phyloP scores from a whole-genome alignment of 1,140 invertebrate species.

The Bathynomus jamesi region DNA sequence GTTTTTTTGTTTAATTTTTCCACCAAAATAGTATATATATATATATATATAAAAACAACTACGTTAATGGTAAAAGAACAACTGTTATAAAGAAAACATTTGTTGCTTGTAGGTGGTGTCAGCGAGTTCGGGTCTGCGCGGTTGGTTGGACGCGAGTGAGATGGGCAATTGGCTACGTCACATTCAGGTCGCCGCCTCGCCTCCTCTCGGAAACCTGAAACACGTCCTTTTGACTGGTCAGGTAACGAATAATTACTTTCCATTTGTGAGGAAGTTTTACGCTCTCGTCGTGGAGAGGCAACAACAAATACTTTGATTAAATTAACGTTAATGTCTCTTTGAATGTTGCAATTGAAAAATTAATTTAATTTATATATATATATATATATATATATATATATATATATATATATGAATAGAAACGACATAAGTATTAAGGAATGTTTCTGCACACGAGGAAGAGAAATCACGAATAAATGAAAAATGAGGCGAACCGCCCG shows the following conservation, averaged over 20 bases:
- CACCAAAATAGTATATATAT: background rate
- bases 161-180: conserved; percentile 71
- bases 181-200: conserved; percentile 52
- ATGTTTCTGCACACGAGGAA: too few relatives aligned
- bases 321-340: too few relatives aligned
- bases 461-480: too few relatives aligned
- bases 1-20: too few relatives aligned
- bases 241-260: conserved; percentile 4
- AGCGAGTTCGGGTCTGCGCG: conserved; percentile 57
- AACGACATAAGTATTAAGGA: too few relatives aligned
- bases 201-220: conserved; percentile 39
- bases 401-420: conserved; percentile 1
- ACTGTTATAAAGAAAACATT: background rate
- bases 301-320: too few relatives aligned
- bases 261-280: background rate
- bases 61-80: background rate
- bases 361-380: background rate
- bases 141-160: conserved; percentile 70
- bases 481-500: too few relatives aligned
- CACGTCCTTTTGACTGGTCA: conserved; percentile 30
- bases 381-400: conserved; percentile 1
- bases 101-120: conserved; percentile 56
- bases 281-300: too few relatives aligned
- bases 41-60: background rate
- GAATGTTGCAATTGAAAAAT: too few relatives aligned